Conservation (phyloP, 2,113 vertebrate species). For the Equus quagga region DNA sequence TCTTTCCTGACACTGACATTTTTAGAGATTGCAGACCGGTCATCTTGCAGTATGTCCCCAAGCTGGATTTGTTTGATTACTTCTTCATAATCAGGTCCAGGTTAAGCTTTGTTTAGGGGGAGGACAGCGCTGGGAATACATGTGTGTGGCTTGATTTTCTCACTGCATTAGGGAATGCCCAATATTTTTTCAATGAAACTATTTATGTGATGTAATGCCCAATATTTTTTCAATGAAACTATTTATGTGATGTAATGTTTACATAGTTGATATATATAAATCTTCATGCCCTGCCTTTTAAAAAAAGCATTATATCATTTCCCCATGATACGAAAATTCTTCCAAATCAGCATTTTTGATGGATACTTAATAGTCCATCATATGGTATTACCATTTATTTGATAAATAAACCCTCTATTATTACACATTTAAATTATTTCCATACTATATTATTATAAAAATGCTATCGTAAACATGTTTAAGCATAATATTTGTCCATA, state of each 20-base stretch:
- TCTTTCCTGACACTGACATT: not conserved
- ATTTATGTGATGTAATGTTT: not conserved
- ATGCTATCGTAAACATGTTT: not conserved
- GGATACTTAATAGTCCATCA: not conserved
- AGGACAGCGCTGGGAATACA: not conserved
- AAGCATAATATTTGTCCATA: not conserved
- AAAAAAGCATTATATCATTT: not conserved
- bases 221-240: not conserved
- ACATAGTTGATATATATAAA: not conserved
- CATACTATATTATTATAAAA: not conserved
- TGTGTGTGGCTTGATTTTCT: not conserved
- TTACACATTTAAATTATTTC: not conserved
- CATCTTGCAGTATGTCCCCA: not conserved
- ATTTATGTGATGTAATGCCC: too few species aligned
- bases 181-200: not conserved
- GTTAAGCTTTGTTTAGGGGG: not conserved
- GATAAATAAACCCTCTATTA: not conserved
- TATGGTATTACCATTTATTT: not conserved
- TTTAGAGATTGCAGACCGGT: not conserved
- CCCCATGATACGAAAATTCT: not conserved
- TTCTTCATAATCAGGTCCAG: not conserved
- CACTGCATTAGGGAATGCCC: not conserved
- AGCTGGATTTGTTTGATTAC: not conserved
- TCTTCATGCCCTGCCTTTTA: not conserved
- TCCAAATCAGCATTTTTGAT: not conserved